phyloP scores from a whole-genome alignment of 2,888 invertebrate species.

The Orthosia gothica region DNA sequence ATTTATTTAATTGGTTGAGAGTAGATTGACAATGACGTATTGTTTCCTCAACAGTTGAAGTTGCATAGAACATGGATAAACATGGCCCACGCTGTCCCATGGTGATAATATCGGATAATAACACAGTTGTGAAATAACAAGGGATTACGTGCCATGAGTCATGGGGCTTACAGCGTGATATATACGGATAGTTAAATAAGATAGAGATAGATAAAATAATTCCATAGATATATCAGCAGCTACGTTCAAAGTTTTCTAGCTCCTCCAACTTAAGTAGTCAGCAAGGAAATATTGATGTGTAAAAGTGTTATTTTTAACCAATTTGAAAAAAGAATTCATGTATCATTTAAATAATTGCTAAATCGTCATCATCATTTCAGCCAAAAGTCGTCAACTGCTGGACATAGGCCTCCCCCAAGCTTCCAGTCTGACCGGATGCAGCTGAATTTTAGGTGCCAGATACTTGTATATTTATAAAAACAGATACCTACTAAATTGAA shows the following conservation, averaged over 20 bases:
- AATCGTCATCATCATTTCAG: too few relatives aligned
- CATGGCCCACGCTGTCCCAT: constrained; percentile 75
- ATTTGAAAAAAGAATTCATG: too few relatives aligned
- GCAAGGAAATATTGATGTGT: too few relatives aligned
- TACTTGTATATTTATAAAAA: too few relatives aligned
- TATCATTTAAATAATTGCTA: too few relatives aligned
- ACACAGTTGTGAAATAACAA: constrained; percentile 79
- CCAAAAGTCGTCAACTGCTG: too few relatives aligned
- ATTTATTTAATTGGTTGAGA: constrained; percentile 83
- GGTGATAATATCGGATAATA: constrained; percentile 80
- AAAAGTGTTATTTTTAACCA: too few relatives aligned
- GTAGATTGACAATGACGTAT: constrained; percentile 88
- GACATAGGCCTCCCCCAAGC: background rate
- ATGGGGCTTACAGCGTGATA: constrained; percentile 63
- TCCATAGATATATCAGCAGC: constrained; percentile 6
- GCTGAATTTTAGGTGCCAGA: background rate
- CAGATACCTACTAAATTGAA: background rate
- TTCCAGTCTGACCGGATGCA: background rate
- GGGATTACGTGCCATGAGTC: constrained; percentile 72
- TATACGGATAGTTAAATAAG: constrained; percentile 29
- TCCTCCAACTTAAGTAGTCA: too few relatives aligned
- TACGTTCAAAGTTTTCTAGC: background rate
- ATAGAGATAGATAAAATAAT: constrained; percentile 40
- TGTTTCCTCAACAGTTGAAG: constrained; percentile 80
- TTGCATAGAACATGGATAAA: constrained; percentile 78